phyloP scores from a whole-genome alignment of 2,113 vertebrate species.

The Nibea albiflora region DNA sequence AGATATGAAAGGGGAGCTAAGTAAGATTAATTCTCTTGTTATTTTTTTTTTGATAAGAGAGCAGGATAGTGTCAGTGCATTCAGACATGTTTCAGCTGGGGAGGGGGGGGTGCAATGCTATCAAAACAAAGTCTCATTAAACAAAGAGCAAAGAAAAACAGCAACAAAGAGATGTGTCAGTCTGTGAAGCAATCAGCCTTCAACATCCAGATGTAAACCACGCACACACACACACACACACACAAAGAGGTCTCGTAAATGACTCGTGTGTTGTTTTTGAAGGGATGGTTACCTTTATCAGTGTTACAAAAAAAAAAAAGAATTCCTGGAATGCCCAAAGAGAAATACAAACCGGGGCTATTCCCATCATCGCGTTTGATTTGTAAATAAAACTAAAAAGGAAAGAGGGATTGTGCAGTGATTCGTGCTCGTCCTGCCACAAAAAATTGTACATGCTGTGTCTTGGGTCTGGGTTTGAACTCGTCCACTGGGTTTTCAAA shows the following conservation, averaged over 20 bases:
- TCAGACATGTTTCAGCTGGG: constrained; percentile 24
- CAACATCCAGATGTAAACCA: constrained; percentile 42
- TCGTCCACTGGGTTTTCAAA: constrained; percentile 36
- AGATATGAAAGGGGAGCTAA: background rate
- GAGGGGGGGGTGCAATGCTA: background rate
- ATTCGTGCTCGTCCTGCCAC: constrained; percentile 6
- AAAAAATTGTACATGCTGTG: constrained; percentile 37
- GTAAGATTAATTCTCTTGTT: background rate
- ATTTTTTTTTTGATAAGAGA: constrained; percentile 5
- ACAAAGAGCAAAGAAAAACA: constrained; percentile 50
- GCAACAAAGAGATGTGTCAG: constrained; percentile 48
- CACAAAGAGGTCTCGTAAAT: constrained; percentile 18
- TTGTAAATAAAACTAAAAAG: constrained; percentile 68
- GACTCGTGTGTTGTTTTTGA: constrained; percentile 27
- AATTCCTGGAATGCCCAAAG: constrained; percentile 39
- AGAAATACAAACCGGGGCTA: constrained; percentile 43
- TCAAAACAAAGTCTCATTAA: constrained; percentile 59
- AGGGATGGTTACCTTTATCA: constrained; percentile 36
- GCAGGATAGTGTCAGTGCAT: background rate
- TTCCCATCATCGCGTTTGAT: constrained; percentile 39
- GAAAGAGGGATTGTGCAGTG: constrained; percentile 8
- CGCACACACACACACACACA: too few relatives aligned
- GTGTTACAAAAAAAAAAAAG: constrained; percentile 30
- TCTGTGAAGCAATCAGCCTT: constrained; percentile 24
- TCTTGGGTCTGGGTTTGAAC: constrained; percentile 37